Evolutionary conservation across 2,888 invertebrate species (phyloP).

Genomic region (Scelioninae gen. 2): DNA sequence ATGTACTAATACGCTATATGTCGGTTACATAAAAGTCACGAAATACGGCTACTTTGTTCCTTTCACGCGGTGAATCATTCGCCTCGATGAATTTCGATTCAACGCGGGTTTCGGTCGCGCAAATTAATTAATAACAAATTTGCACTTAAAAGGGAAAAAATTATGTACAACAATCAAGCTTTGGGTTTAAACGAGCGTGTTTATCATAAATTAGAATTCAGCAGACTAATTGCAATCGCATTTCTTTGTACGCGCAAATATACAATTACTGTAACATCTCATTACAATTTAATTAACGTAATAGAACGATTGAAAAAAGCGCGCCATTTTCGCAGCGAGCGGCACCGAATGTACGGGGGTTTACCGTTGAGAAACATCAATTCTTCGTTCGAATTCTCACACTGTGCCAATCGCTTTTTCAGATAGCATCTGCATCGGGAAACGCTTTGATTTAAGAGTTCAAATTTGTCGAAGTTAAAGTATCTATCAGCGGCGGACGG

Average conservation of each 20-base stretch:
- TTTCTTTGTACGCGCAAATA: slow-evolving; percentile 45
- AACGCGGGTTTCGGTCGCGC: too few species aligned
- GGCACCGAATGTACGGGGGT: slow-evolving; percentile 9
- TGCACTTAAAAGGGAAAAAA: slow-evolving; percentile 21
- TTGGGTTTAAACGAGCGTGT: slow-evolving; percentile 39
- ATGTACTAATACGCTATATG: slow-evolving; percentile 28
- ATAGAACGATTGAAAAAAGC: slow-evolving; percentile 40
- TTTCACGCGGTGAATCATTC: slow-evolving; percentile 21
- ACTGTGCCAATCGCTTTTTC: slow-evolving; percentile 17
- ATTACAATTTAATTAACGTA: slow-evolving; percentile 51
- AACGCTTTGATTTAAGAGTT: slow-evolving; percentile 9
- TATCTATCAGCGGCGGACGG: too few species aligned
- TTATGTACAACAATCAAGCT: slow-evolving; percentile 24
- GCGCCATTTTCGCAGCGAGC: slow-evolving; percentile 32
- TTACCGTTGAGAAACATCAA: slow-evolving; percentile 31
- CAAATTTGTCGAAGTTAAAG: background rate
- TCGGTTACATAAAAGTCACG: slow-evolving; percentile 40
- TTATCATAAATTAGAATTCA: slow-evolving; percentile 47
- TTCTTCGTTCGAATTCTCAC: slow-evolving; percentile 37
- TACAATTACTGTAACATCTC: slow-evolving; percentile 48
- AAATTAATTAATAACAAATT: slow-evolving; percentile 30
- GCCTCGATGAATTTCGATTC: too few species aligned
- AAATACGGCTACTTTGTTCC: slow-evolving; percentile 35
- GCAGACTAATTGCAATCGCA: slow-evolving; percentile 41
- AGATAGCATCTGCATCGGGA: slow-evolving; percentile 4